These are phyloP conservation scores for Alsophila aescularia DNA, from an alignment of 2,888 invertebrate species.

Conservation along the genomic window DNA sequence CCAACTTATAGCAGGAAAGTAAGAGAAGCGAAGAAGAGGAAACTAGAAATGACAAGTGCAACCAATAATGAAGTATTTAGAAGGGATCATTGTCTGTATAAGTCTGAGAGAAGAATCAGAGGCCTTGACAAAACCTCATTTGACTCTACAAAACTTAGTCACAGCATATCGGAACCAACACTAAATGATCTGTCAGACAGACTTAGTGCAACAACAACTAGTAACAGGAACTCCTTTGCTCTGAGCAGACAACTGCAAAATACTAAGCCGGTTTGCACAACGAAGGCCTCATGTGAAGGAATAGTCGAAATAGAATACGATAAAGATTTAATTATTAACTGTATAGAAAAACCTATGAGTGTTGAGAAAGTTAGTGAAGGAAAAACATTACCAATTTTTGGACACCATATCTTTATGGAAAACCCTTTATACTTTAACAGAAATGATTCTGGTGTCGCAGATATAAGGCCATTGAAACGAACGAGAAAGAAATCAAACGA, in stretches of 20 bases:
- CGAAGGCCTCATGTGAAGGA: conserved; percentile 75
- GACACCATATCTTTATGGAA: conserved; percentile 77
- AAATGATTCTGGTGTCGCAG: conserved; percentile 59
- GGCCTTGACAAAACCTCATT: conserved; percentile 56
- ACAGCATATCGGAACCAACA: conserved; percentile 74
- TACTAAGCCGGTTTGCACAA: conserved; percentile 64
- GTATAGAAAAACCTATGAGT: conserved; percentile 67
- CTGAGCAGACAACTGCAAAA: conserved; percentile 51
- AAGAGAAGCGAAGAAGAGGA: conserved; percentile 77
- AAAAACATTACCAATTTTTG: conserved; percentile 79
- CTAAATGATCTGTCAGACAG: conserved; percentile 71
- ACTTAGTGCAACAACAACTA: conserved; percentile 58
- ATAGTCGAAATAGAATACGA: conserved; percentile 85
- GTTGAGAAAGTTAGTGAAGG: conserved; percentile 59
- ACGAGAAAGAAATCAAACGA: conserved; percentile 77
- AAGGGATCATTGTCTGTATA: conserved; percentile 67
- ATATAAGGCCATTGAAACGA: conserved; percentile 72
- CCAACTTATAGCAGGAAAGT: conserved; percentile 77
- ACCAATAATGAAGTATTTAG: conserved; percentile 62
- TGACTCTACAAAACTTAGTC: conserved; percentile 60
- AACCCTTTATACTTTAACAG: conserved; percentile 81
- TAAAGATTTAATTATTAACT: conserved; percentile 70
- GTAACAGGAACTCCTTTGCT: conserved; percentile 61
- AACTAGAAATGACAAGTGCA: conserved; percentile 73
- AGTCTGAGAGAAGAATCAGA: conserved; percentile 70